These are phyloP conservation scores for Metacarcinus magister DNA, from an alignment of 2,888 invertebrate genomes.

Conservation along the genomic window DNA sequence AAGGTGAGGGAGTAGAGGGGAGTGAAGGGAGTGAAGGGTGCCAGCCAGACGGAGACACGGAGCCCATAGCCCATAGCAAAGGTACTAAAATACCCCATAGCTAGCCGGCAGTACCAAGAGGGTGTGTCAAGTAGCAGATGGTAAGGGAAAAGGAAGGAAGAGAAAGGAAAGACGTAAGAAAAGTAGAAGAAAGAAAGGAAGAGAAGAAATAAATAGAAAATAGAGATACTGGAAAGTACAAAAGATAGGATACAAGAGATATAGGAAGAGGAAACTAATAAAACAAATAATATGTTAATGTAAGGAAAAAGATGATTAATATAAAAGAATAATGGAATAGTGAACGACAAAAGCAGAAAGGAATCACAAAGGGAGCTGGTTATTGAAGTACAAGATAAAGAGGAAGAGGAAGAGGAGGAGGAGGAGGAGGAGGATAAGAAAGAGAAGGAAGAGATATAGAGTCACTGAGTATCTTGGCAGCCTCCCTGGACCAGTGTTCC, in stretches of 20 bases:
- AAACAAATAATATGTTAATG: too few relatives aligned
- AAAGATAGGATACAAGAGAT: neutral
- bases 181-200: neutral
- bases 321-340: neutral
- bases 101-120: neutral
- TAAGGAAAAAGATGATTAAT: neutral
- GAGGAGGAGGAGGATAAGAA: neutral
- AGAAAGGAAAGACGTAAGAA: neutral
- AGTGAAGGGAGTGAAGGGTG: neutral
- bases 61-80: neutral
- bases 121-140: neutral
- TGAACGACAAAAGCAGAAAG: neutral
- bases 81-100: neutral
- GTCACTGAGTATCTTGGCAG: neutral
- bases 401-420: conserved; percentile 20
- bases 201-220: neutral
- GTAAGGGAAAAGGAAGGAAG: neutral
- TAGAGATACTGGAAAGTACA: neutral
- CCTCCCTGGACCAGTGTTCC: neutral
- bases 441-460: neutral
- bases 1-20: neutral
- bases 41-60: neutral
- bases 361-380: neutral
- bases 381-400: neutral
- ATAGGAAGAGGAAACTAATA: too few relatives aligned